Percentiles rank a stretch among this genome's conserved stretches.
phyloP scores from a whole-genome alignment of 30 jellyfish, hydroid and myxozoan species.

The Aurelia sp. region DNA sequence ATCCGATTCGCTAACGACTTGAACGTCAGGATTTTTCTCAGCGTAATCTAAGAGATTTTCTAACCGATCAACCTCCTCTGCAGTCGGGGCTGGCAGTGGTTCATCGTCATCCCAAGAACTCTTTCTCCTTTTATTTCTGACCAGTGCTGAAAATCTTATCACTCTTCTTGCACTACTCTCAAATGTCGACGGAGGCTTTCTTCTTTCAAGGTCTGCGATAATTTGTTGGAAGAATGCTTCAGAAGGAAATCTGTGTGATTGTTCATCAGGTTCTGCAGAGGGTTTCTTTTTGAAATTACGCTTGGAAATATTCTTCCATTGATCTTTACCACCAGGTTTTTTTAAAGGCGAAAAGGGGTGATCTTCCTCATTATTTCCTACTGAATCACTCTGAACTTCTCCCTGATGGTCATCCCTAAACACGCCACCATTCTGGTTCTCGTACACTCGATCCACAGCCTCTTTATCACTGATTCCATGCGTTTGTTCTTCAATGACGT shows the following conservation, averaged over 20 bases:
- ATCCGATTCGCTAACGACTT: neutral
- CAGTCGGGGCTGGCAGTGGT: slow-evolving; percentile 14
- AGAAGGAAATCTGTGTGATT: slow-evolving; percentile 13
- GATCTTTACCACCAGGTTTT: neutral
- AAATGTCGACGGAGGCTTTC: slow-evolving; percentile 4
- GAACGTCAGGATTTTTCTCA: neutral
- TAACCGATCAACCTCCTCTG: slow-evolving; percentile 34
- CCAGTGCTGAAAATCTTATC: slow-evolving; percentile 16
- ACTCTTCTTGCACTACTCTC: slow-evolving; percentile 20
- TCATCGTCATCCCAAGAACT: slow-evolving; percentile 21
- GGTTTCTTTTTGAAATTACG: neutral
- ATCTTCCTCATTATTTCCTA: neutral
- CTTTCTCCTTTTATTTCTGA: slow-evolving; percentile 5
- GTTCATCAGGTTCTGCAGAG: neutral
- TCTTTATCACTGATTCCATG: neutral
- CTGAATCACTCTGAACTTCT: neutral
- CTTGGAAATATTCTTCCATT: neutral
- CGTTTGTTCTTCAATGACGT: neutral
- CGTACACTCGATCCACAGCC: neutral
- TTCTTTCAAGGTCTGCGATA: slow-evolving; percentile 31
- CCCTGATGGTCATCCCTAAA: neutral
- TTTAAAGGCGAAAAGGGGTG: neutral
- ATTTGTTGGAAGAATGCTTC: slow-evolving; percentile 28
- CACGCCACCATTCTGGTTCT: neutral
- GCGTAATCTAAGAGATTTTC: slow-evolving; percentile 29